Evolutionary conservation across 2,113 vertebrate species (phyloP), one percentile per base, ranked within the genome.

Genomic region (Pagrus major): DNA sequence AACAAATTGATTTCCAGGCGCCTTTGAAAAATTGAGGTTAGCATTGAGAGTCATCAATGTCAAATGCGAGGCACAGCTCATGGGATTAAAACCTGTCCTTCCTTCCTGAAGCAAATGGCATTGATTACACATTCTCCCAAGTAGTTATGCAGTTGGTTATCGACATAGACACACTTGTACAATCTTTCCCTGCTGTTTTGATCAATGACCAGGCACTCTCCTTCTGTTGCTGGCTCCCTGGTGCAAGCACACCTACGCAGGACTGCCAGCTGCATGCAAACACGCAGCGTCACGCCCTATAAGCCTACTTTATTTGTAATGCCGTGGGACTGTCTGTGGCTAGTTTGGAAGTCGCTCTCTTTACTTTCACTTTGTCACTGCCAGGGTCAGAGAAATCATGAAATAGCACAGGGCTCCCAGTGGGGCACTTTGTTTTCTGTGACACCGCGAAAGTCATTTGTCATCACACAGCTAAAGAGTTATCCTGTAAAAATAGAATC

Each of bases 1-100:
- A 91, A 88, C 86, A 92, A 92, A 90, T 92, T 88, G 91, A 91
- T 92, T 91, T 90, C 61, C 63, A 54, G 71, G 79, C 58, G 25
- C 60, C 72, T 84, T 78, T 85, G 83, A 88, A 92, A 93, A 90
- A 93, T 86, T 90, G 87, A 89, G 92, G 88, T 89, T 83, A 89
- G 75, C 86, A 61, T 83, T 18, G 67, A 81, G 80, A 88, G 83
- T 84, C 89, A 85, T 80, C 86, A 42, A 74, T 86, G 91, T 88
- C 88, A 91, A 82, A 84, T 66, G 64, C 59, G 5, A 81, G 77
- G 46, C 72, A 44, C 73, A 21, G 59, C 89, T 88, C 69, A 1
- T 46, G 61, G 81, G 87, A 89, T 86, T 91, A 89, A 85, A 82
- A 88, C 70, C 54, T 46, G 83, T 64, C 85, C 55, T 72, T 80